A percentile compares a stretch with the other conserved stretches of the same genome.
Evolutionary conservation across 1,140 invertebrate genomes (phyloP).

Genomic region (Apis laboriosa): DNA sequence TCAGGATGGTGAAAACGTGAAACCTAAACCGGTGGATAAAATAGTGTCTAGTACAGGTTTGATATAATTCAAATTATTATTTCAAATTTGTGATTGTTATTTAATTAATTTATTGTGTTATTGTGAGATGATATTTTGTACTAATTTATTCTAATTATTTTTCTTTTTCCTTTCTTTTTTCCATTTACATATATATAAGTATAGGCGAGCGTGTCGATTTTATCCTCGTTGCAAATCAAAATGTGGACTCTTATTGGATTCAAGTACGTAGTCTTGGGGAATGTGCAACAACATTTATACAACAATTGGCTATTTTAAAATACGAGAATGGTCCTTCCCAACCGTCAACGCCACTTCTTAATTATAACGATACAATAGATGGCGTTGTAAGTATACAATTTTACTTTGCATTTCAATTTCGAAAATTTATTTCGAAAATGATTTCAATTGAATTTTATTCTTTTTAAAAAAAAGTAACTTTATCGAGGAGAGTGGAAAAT

Average conservation of each 20-base stretch:
- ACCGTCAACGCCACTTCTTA: conserved; percentile 20
- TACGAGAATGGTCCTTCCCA: conserved; percentile 23
- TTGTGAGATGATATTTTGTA: neutral
- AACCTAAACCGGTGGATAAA: conserved; percentile 73
- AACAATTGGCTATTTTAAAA: conserved; percentile 57
- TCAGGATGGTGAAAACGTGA: conserved; percentile 88
- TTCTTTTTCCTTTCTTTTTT: no score
- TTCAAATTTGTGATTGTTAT: neutral
- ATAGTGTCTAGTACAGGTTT: conserved; percentile 35
- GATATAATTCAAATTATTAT: neutral
- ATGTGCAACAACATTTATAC: conserved; percentile 69
- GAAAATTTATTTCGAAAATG: no score
- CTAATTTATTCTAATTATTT: no score
- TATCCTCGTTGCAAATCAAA: conserved; percentile 81
- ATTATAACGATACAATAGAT: neutral
- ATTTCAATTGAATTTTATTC: neutral
- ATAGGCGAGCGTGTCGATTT: conserved; percentile 85
- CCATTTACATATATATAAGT: neutral
- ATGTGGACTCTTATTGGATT: conserved; percentile 82
- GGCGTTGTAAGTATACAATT: conserved; percentile 32
- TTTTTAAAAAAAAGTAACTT: no score
- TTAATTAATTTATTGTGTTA: neutral
- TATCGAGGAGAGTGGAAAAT: no score
- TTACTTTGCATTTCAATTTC: no score
- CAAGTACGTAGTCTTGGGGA: conserved; percentile 79